Conservation (phyloP, 2,797 vertebrate species). For the Megaceryle alcyon region DNA sequence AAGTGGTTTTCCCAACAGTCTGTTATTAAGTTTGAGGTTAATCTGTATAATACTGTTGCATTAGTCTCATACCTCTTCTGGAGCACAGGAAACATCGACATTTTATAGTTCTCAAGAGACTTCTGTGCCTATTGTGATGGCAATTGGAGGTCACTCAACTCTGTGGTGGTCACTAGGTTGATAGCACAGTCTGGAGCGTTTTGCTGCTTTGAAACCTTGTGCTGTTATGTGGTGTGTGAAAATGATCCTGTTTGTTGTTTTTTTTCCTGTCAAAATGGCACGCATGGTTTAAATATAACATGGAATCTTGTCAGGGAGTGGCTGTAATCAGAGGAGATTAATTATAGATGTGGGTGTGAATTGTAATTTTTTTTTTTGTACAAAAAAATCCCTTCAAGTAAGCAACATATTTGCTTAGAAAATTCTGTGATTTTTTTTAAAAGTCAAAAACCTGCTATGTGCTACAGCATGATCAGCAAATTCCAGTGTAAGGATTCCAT, state of each 20-base stretch:
- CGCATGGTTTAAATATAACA: slow-evolving; percentile 55
- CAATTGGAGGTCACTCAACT: not conserved
- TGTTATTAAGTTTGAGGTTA: not conserved
- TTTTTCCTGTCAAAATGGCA: slow-evolving; percentile 30
- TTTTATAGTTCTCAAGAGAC: not conserved
- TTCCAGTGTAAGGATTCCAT: not conserved
- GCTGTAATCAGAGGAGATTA: slow-evolving; percentile 61
- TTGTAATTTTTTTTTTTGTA: slow-evolving; percentile 35
- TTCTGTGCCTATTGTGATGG: not conserved
- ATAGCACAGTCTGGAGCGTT: slow-evolving; percentile 24
- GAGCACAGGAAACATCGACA: not conserved
- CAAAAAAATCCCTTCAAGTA: slow-evolving; percentile 30
- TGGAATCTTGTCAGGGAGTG: slow-evolving; percentile 49
- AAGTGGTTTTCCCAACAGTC: not conserved
- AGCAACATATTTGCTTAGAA: slow-evolving; percentile 12
- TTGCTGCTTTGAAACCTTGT: slow-evolving; percentile 39
- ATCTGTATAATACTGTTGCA: not conserved
- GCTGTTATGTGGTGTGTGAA: slow-evolving; percentile 60
- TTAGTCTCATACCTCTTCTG: not conserved
- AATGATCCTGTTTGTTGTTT: slow-evolving; percentile 45
- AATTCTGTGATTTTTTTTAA: not conserved
- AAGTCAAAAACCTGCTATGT: not conserved
- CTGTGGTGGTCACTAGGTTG: not conserved
- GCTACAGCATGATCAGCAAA: not conserved
- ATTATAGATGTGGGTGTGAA: slow-evolving; percentile 55